Base-by-base conservation (phyloP, 2,113 vertebrate genomes). In the Macquaria ambigua region DNA sequence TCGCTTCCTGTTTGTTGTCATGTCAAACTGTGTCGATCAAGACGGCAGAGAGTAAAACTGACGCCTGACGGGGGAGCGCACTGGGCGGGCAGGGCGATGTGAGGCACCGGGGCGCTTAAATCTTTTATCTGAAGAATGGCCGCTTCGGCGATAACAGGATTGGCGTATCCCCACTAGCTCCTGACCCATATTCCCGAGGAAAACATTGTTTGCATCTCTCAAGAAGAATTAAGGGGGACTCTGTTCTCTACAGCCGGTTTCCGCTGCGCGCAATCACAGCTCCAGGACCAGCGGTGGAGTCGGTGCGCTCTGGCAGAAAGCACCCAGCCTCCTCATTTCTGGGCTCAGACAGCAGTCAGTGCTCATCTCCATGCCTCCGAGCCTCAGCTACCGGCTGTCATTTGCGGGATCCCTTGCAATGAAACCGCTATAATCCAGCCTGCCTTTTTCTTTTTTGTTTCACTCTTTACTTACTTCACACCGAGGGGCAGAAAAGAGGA, bases 181-280 rank as follows among this genome's bases (percentile, higher is more conserved):
- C 66, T 68, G 72, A 53, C 1, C 48, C 53, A 52, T 37, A 76
- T 88, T 82, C 41, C 63, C 55, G 25, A 37, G 48, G 23, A 85
- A 83, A 79, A 71, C 64, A 3, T 69, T 48, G 39, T 87, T 84
- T 67, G 15, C 25, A 48, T 79, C 53, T 25, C 61, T 73, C 23
- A 31, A 56, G 21, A 80, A 80, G 55, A 77, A 72, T 37, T 39
- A 39, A 61, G 68, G 6, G 70, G 55, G 61, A 64, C 62, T 90
- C 20, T 68, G 71, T 55, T 68, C 52, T 84, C 21, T 62, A 10
- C 56, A 48, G 77, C 43, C 70, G 69, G 25, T 56, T 75, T 88
- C 41, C 58, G 70, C 78, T 84, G 88, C 83, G 93, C 90, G 79
- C 86, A 89, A 72, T 79, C 81, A 72, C 89, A 89, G 91, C 86